Evolutionary conservation across 2,888 invertebrate species (phyloP), one percentile per base, ranked within the genome.

Genomic region (Meiosimyza decipiens): DNA sequence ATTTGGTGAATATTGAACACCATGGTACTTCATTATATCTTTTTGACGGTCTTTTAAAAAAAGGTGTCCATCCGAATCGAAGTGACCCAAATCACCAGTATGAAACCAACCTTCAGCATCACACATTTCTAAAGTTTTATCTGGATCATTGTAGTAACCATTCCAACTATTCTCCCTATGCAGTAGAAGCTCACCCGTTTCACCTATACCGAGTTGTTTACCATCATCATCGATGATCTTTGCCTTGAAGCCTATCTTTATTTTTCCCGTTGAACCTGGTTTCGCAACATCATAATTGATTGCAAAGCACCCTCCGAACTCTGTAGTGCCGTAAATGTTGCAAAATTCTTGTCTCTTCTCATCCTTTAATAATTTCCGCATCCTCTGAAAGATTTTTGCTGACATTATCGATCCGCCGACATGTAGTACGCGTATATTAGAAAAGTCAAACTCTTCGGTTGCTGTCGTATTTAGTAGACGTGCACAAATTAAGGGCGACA

Each of bases 1-100:
- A 0, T 79, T 80, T 52, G 85, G 85, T 76, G 80, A 84, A 57
- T 82, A 82, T 49, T 84, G 83, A 9, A 80, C 78, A 15, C 80
- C 81, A 28, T 82, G 79, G 70, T 81, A 85, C 74, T 84, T 85
- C 0, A 85, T 74, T 13, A 85, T 81, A 71, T 87, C 87, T 74
- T 85, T 87, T 54, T 82, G 84, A 0, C 87, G 81, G 76, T 82
- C 87, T 6, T 80, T 80, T 33, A 85, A 75, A 72, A 79, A 82
- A 3, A 86, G 74, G 74, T 76, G 79, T 9, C 85, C 84, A 18
- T 83, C 80, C 1, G 82, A 79, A 71, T 86, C 84, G 63, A 87
- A 82, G 71, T 82, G 12, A 82, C 28, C 2, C 28, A 28, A 28
- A 28, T 28, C 28, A 28, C 28, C 28, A 4, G 28, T 28, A 28